Evolutionary conservation across 1,140 invertebrate species (phyloP).

Genomic region (Rhyzopertha dominica): DNA sequence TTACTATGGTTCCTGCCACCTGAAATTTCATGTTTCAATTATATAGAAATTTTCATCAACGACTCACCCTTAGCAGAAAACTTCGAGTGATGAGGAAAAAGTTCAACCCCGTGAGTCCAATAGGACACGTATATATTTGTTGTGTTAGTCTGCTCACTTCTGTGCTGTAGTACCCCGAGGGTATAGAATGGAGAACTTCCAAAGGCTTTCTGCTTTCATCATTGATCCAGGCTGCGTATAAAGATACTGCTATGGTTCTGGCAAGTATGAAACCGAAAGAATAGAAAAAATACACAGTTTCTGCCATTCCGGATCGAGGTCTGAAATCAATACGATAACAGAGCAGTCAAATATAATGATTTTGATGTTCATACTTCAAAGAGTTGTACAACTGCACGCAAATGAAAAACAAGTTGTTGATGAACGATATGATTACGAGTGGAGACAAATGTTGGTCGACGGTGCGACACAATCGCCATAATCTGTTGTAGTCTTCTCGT

Average conservation of each 20-base stretch:
- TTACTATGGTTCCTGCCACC: slow-evolving; percentile 65
- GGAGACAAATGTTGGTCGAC: slow-evolving; percentile 53
- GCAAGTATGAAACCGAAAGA: slow-evolving; percentile 57
- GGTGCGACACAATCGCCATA: slow-evolving; percentile 52
- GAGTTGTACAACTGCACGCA: slow-evolving; percentile 69
- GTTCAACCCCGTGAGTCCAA: slow-evolving; percentile 57
- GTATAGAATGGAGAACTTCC: slow-evolving; percentile 52
- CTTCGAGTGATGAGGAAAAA: slow-evolving; percentile 61
- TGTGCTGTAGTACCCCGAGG: slow-evolving; percentile 50
- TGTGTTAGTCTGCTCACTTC: slow-evolving; percentile 47
- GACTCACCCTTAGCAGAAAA: slow-evolving; percentile 57
- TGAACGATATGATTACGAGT: slow-evolving; percentile 61
- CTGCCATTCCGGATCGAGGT: slow-evolving; percentile 25
- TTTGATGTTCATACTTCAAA: slow-evolving; percentile 51
- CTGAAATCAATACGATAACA: slow-evolving; percentile 19
- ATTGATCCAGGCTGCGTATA: slow-evolving; percentile 56
- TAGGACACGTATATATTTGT: slow-evolving; percentile 53
- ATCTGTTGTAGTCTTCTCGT: slow-evolving; percentile 54
- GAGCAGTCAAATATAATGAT: slow-evolving; percentile 7
- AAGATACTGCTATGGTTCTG: slow-evolving; percentile 53
- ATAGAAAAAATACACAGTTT: slow-evolving; percentile 55
- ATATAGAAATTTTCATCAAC: not conserved
- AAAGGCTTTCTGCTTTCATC: slow-evolving; percentile 57
- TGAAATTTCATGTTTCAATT: slow-evolving; percentile 39
- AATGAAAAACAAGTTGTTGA: slow-evolving; percentile 67